A percentile compares a stretch with the other conserved stretches of the same genome.
Conservation (phyloP, 2,113 vertebrate genomes). For the Actenoides hombroni region DNA sequence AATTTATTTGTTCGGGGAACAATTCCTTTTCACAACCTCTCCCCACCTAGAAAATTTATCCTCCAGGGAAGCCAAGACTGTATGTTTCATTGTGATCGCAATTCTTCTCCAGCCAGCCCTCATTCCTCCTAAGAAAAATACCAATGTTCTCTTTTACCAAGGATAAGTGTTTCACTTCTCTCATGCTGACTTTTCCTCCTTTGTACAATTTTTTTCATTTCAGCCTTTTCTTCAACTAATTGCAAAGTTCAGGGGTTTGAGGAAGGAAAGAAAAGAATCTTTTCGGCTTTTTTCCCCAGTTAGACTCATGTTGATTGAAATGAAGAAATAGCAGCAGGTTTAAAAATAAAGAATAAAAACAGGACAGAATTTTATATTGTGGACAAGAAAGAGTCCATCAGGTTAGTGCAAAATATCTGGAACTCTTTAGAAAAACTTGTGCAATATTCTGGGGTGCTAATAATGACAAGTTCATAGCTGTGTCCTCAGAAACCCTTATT, state of each 20-base stretch:
- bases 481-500: not conserved
- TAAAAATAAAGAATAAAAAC: not conserved
- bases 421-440: not conserved
- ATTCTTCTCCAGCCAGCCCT: not conserved
- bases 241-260: not conserved
- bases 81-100: not conserved
- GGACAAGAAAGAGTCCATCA: not conserved
- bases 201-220: not conserved
- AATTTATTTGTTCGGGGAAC: not conserved
- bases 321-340: not conserved
- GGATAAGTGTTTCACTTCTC: not conserved
- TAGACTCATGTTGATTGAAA: not conserved
- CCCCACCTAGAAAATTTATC: not conserved
- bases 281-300: not conserved
- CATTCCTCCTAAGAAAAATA: not conserved
- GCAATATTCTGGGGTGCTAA: not conserved
- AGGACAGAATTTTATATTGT: not conserved
- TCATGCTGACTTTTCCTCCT: not conserved
- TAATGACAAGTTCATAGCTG: not conserved
- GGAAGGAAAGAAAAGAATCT: not conserved
- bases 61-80: not conserved
- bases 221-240: not conserved
- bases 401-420: not conserved
- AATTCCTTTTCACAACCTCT: not conserved
- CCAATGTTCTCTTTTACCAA: not conserved